Conservation (phyloP, 1,140 invertebrate genomes). For the Lanistes nyassanus region DNA sequence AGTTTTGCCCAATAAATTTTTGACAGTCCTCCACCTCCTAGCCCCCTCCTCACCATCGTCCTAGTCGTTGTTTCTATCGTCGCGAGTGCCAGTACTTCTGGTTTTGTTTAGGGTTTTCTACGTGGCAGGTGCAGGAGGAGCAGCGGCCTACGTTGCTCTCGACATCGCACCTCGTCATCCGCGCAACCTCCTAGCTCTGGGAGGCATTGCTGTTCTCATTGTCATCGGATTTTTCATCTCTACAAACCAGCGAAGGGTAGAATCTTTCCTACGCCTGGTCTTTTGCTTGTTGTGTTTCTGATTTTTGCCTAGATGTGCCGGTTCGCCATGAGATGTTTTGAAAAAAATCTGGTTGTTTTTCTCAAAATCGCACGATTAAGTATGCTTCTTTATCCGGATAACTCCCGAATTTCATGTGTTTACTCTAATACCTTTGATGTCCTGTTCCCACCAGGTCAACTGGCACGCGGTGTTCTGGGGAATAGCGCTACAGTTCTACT, state of each 20-base stretch:
- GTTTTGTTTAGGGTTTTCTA: no score
- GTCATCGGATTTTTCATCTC: conserved; percentile 1
- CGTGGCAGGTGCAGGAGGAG: no score
- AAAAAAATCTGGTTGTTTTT: neutral
- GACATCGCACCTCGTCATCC: neutral
- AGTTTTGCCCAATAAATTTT: no score
- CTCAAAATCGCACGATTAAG: no score
- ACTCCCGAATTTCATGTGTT: no score
- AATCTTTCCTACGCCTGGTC: neutral
- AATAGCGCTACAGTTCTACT: conserved; percentile 82
- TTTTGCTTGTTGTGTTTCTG: neutral
- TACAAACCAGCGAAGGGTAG: neutral
- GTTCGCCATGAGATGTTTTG: neutral
- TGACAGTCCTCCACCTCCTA: no score
- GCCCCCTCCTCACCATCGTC: no score
- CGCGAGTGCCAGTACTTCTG: no score
- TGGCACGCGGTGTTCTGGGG: conserved; percentile 72
- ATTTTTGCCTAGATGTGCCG: neutral
- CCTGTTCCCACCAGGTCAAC: conserved; percentile 42
- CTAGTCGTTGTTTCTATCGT: no score
- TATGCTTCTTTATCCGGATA: neutral
- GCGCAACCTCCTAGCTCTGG: neutral
- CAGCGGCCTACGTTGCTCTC: no score
- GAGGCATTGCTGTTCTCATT: neutral
- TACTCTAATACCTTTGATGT: neutral